Conservation (phyloP, 1,140 invertebrate species). For the Philopotamus ludificatus region DNA sequence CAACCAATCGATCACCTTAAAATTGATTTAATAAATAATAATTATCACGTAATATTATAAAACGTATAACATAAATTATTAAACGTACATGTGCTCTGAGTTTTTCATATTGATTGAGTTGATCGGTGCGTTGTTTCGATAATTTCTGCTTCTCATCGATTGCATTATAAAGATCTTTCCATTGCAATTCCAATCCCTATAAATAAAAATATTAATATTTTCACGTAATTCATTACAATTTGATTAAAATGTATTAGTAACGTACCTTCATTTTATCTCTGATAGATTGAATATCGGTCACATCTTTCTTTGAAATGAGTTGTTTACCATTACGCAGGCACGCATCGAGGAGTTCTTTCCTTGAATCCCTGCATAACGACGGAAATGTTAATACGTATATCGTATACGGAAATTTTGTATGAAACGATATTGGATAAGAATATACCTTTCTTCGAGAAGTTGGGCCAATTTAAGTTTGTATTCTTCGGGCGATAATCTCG, state of each 20-base stretch:
- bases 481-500: slow-evolving; percentile 68
- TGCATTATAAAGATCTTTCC: slow-evolving; percentile 78
- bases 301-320: slow-evolving; percentile 83
- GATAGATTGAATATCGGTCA: slow-evolving; percentile 82
- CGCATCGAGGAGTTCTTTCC: slow-evolving; percentile 68
- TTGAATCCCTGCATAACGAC: slow-evolving; percentile 47
- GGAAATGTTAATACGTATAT: background rate
- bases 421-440: background rate
- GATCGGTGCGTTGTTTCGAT: slow-evolving; percentile 78
- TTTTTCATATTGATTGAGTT: slow-evolving; percentile 80
- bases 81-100: slow-evolving; percentile 67
- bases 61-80: background rate
- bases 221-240: background rate
- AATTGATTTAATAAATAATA: slow-evolving; percentile 10
- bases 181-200: slow-evolving; percentile 77
- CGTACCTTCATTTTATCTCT: slow-evolving; percentile 79
- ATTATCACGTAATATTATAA: slow-evolving; percentile 5
- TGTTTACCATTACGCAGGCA: slow-evolving; percentile 78
- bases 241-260: background rate
- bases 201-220: slow-evolving; percentile 14
- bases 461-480: slow-evolving; percentile 64
- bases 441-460: slow-evolving; percentile 50
- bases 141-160: slow-evolving; percentile 83
- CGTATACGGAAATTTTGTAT: too few relatives aligned
- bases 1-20: slow-evolving; percentile 80